Conservation (phyloP, 2,888 invertebrate genomes). For the Hyppa rectilinea region DNA sequence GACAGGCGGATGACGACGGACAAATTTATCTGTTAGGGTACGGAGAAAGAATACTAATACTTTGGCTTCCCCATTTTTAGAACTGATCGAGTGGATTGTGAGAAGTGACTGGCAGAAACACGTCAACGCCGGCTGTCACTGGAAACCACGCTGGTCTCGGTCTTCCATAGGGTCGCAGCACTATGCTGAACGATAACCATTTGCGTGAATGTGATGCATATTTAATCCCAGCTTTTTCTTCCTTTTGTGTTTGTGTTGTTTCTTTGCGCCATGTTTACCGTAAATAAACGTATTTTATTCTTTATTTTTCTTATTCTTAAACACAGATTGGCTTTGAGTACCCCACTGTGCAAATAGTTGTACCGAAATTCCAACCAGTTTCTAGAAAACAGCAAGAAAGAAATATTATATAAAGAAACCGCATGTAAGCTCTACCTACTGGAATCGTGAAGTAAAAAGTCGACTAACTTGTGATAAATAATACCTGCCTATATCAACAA, state of each 20-base stretch:
- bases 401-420: background rate
- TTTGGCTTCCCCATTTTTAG: conserved; percentile 36
- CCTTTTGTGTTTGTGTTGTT: too few species aligned
- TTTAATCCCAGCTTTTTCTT: too few species aligned
- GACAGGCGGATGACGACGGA: conserved; percentile 64
- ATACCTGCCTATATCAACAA: background rate
- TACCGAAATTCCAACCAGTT: background rate
- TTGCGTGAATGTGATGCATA: too few species aligned
- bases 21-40: conserved; percentile 65
- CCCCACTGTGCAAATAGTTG: conserved; percentile 4
- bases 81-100: conserved; percentile 6
- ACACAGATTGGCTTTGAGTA: conserved; percentile 16
- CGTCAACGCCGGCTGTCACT: too few species aligned
- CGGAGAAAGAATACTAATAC: conserved; percentile 66
- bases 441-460: background rate
- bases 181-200: too few species aligned
- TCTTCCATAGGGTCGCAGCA: too few species aligned
- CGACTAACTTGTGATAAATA: background rate
- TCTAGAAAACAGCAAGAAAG: background rate
- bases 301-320: too few species aligned
- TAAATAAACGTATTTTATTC: too few species aligned
- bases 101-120: conserved; percentile 22
- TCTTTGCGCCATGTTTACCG: too few species aligned
- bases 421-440: background rate
- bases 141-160: too few species aligned